Evolutionary conservation across 2,888 invertebrate species (phyloP).

Genomic region (Euplexia lucipara): DNA sequence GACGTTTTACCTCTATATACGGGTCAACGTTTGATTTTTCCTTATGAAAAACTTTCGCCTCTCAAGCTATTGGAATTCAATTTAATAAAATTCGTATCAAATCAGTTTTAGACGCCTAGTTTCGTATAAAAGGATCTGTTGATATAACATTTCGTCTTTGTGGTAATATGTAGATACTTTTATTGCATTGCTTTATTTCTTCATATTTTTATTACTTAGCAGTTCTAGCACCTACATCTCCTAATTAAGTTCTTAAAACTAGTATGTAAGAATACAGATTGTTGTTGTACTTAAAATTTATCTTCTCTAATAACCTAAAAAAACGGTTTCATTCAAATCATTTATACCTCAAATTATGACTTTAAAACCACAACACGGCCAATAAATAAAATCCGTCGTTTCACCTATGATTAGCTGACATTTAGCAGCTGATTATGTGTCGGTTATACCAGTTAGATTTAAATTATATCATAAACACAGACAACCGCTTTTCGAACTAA

Average conservation of each 20-base stretch:
- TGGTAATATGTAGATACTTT: background rate
- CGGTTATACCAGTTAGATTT: slow-evolving; percentile 72
- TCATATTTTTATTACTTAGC: background rate
- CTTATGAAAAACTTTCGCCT: background rate
- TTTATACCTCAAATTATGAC: slow-evolving; percentile 51
- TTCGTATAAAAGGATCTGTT: background rate
- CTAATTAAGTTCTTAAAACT: background rate
- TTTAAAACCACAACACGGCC: slow-evolving; percentile 56
- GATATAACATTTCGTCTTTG: background rate
- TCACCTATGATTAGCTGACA: slow-evolving; percentile 68
- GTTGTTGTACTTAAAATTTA: background rate
- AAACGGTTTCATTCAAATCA: slow-evolving; percentile 24
- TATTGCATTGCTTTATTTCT: slow-evolving; percentile 14
- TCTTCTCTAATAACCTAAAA: background rate
- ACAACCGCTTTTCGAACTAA: slow-evolving; percentile 76
- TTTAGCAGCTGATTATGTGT: slow-evolving; percentile 81
- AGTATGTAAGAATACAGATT: background rate
- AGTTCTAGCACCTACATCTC: background rate
- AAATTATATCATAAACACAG: slow-evolving; percentile 79
- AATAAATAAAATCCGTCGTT: slow-evolving; percentile 68
- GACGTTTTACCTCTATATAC: background rate
- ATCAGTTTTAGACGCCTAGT: background rate
- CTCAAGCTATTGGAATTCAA: background rate
- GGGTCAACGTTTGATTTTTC: slow-evolving; percentile 7
- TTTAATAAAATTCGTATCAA: background rate